These are phyloP conservation scores for Lasioglossum zephyrum DNA, from an alignment of 2,888 invertebrate genomes.

Conservation along the genomic window DNA sequence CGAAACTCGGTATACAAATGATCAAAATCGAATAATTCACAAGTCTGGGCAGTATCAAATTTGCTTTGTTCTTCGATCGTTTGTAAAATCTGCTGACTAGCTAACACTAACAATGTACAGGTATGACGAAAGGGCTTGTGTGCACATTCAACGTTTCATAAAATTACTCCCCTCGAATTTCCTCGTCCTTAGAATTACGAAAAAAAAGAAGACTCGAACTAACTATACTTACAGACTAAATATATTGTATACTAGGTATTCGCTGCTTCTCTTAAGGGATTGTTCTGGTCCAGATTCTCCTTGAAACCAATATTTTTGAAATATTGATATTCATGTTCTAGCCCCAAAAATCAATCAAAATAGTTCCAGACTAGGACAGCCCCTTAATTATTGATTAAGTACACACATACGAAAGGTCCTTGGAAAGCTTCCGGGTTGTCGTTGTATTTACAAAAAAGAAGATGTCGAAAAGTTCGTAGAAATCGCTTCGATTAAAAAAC, in stretches of 20 bases:
- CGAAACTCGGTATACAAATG: neutral
- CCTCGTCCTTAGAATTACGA: slow-evolving; percentile 35
- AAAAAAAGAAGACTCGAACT: slow-evolving; percentile 53
- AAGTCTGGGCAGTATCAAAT: neutral
- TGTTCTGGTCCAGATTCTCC: neutral
- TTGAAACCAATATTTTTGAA: neutral
- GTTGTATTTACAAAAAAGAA: slow-evolving; percentile 24
- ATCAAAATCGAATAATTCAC: slow-evolving; percentile 35
- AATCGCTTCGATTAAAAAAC: neutral
- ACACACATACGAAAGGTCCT: slow-evolving; percentile 38
- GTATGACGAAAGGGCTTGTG: slow-evolving; percentile 45
- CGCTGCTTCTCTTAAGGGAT: slow-evolving; percentile 21
- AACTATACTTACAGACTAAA: slow-evolving; percentile 61
- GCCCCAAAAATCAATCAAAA: neutral
- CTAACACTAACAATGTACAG: slow-evolving; percentile 77
- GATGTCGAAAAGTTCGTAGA: slow-evolving; percentile 2
- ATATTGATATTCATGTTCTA: neutral
- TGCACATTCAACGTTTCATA: slow-evolving; percentile 35
- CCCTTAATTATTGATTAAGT: slow-evolving; percentile 60
- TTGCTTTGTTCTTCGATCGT: slow-evolving; percentile 23
- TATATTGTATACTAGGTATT: slow-evolving; percentile 24
- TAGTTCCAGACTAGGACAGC: neutral
- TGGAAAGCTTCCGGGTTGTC: slow-evolving; percentile 51
- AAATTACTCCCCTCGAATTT: slow-evolving; percentile 38
- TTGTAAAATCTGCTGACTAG: slow-evolving; percentile 73